Evolutionary conservation across 2,888 invertebrate species (phyloP).

Genomic region (Ametastegia equiseti): DNA sequence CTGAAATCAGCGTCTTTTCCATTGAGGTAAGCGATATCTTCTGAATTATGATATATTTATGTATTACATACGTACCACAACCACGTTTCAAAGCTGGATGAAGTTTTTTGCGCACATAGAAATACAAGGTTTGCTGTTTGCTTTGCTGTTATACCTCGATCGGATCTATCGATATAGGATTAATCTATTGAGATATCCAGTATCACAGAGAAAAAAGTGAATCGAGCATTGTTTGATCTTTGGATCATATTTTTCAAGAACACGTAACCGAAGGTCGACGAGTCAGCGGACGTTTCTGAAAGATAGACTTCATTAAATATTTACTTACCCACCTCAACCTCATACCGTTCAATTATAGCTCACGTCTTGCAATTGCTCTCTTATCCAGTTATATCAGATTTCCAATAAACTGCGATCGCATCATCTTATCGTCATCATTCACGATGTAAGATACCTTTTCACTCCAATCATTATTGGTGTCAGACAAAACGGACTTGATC

Average conservation of each 20-base stretch:
- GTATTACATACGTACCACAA: too few relatives aligned
- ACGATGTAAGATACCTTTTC: background rate
- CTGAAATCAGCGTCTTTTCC: too few relatives aligned
- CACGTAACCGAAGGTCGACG: background rate
- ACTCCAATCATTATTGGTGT: background rate
- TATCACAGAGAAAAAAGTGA: too few relatives aligned
- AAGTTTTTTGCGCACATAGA: too few relatives aligned
- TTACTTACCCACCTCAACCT: background rate
- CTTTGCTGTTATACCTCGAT: too few relatives aligned
- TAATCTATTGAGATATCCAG: too few relatives aligned
- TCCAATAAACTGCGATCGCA: background rate
- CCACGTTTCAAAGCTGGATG: too few relatives aligned
- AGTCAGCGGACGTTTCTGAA: background rate
- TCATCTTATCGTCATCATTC: background rate
- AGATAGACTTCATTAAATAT: background rate
- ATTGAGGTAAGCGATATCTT: too few relatives aligned
- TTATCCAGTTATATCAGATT: background rate
- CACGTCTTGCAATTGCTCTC: background rate
- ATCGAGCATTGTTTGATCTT: background rate
- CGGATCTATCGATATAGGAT: too few relatives aligned
- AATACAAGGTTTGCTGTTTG: too few relatives aligned
- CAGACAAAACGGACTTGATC: background rate
- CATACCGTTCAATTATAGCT: background rate
- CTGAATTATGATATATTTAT: too few relatives aligned
- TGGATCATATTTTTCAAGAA: background rate